Conservation (phyloP, 2,888 invertebrate species). For the Leptothorax acervorum region DNA sequence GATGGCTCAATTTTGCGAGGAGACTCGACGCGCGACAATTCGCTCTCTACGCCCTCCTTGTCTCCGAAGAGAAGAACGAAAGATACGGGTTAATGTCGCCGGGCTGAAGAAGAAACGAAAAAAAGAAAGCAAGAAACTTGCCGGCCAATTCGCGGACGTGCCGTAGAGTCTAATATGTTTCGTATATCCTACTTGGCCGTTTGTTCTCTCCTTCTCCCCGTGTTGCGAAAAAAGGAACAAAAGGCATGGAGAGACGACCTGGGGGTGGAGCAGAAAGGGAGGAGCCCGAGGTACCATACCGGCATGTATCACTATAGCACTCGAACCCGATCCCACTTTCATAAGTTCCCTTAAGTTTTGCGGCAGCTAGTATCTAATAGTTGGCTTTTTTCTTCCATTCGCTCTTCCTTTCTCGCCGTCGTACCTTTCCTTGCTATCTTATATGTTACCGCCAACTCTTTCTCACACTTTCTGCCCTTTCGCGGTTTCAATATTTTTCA, state of each 20-base stretch:
- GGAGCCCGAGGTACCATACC: slow-evolving; percentile 50
- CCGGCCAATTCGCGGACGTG: slow-evolving; percentile 79
- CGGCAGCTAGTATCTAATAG: slow-evolving; percentile 81
- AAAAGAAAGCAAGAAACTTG: slow-evolving; percentile 72
- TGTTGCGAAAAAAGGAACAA: slow-evolving; percentile 37
- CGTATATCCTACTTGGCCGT: slow-evolving; percentile 73
- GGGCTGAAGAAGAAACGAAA: slow-evolving; percentile 43
- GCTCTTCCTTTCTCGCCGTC: slow-evolving; percentile 39
- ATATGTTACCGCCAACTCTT: slow-evolving; percentile 48
- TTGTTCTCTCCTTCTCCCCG: slow-evolving; percentile 45
- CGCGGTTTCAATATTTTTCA: background rate
- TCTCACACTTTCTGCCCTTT: slow-evolving; percentile 28
- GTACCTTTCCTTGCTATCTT: slow-evolving; percentile 39
- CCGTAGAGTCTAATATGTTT: slow-evolving; percentile 81
- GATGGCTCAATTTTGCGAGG: slow-evolving; percentile 80
- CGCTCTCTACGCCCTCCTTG: slow-evolving; percentile 24
- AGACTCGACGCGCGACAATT: slow-evolving; percentile 53
- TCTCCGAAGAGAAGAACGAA: slow-evolving; percentile 47
- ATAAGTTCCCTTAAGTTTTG: slow-evolving; percentile 82
- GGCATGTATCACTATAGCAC: slow-evolving; percentile 67
- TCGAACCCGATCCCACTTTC: slow-evolving; percentile 81
- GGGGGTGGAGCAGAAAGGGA: slow-evolving; percentile 30
- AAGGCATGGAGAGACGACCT: background rate
- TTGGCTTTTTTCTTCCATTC: slow-evolving; percentile 62
- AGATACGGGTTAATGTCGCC: slow-evolving; percentile 72